These are phyloP conservation scores for Philopedon plagiatum DNA, from an alignment of 2,888 invertebrate species.

Conservation along the genomic window DNA sequence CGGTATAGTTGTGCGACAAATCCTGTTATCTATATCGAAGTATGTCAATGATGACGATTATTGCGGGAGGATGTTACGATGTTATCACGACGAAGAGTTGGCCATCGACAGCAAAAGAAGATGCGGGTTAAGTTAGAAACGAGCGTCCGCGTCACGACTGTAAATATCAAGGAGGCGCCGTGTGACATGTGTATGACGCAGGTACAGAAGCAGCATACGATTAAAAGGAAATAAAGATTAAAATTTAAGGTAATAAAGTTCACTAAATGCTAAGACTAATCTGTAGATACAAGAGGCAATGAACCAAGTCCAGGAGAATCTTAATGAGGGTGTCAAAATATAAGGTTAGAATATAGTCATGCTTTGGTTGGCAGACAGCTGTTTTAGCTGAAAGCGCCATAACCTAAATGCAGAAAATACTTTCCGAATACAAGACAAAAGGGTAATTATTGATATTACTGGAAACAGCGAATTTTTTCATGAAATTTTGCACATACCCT, in stretches of 20 bases:
- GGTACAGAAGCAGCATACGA: conserved; percentile 19
- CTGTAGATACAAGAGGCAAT: too few species aligned
- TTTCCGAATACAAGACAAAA: too few species aligned
- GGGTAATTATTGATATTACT: too few species aligned
- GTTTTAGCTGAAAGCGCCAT: too few species aligned
- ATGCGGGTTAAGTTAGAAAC: conserved; percentile 34
- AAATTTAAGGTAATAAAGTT: conserved; percentile 2
- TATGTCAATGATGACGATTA: conserved; percentile 35
- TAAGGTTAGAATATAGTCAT: too few species aligned
- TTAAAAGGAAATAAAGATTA: conserved; percentile 42
- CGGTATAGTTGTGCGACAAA: neutral
- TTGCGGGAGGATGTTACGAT: conserved; percentile 30
- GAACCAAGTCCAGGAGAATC: too few species aligned
- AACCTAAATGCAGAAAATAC: too few species aligned
- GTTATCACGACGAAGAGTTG: conserved; percentile 25
- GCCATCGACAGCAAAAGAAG: neutral
- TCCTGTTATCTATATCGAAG: conserved; percentile 26
- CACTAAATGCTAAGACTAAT: too few species aligned
- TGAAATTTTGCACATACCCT: too few species aligned
- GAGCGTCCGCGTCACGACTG: conserved; percentile 41
- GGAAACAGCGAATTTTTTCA: too few species aligned
- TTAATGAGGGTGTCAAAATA: too few species aligned
- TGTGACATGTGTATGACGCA: neutral
- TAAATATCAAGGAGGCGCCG: conserved; percentile 51
- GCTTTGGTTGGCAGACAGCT: too few species aligned